Percentiles rank a stretch among this genome's conserved stretches.
Evolutionary conservation across 1,140 invertebrate species (phyloP).

Genomic region (Neotoxoptera formosana): DNA sequence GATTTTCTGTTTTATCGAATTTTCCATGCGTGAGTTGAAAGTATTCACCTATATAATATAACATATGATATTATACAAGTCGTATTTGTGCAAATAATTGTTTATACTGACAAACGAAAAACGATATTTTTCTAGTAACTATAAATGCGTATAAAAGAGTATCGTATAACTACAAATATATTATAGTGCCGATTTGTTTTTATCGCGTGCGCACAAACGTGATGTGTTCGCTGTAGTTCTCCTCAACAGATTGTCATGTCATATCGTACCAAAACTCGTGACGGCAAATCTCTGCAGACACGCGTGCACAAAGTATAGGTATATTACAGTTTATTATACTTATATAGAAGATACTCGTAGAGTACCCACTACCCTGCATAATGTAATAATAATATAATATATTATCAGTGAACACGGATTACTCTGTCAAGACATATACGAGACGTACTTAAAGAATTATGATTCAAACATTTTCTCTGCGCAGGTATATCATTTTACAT

Average conservation of each 20-base stretch:
- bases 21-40: not conserved
- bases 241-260: not conserved
- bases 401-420: not conserved
- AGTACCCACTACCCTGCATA: not conserved
- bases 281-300: not conserved
- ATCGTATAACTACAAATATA: not conserved
- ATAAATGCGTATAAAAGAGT: not conserved
- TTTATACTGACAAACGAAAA: not conserved
- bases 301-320: not conserved
- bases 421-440: not conserved
- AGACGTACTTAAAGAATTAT: not conserved
- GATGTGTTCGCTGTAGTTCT: not conserved
- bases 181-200: not conserved
- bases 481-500: not conserved
- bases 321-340: not conserved
- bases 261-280: not conserved
- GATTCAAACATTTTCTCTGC: not conserved
- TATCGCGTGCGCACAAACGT: not conserved
- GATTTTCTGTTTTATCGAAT: not conserved
- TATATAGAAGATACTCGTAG: not conserved
- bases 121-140: not conserved
- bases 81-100: not conserved
- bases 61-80: not conserved
- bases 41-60: not conserved
- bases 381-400: constrained; percentile 8